These are phyloP conservation scores for Zenarchopterus dispar DNA, from an alignment of 2,797 vertebrate genomes.

Conservation along the genomic window DNA sequence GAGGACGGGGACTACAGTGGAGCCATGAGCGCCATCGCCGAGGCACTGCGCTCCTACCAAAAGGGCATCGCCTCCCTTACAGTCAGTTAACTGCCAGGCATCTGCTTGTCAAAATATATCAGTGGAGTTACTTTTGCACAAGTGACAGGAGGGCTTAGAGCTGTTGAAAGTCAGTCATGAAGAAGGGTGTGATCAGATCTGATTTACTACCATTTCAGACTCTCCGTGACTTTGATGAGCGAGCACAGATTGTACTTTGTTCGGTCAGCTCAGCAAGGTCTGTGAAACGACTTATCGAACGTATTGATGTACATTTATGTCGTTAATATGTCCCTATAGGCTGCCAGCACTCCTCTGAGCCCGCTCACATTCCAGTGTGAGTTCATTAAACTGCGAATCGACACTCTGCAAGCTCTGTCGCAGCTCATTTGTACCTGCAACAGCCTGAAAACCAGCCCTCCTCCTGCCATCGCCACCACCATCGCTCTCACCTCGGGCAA, in stretches of 20 bases:
- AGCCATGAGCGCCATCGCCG: constrained; percentile 91
- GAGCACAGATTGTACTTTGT: constrained; percentile 20
- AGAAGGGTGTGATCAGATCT: too few relatives aligned
- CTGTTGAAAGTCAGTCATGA: constrained; percentile 1
- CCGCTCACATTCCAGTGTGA: constrained; percentile 97
- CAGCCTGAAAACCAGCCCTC: constrained; percentile 97
- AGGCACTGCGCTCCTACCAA: constrained; percentile 94
- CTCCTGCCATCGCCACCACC: constrained; percentile 95
- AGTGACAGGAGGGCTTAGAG: constrained; percentile 10
- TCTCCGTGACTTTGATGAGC: too few relatives aligned
- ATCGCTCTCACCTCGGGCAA: constrained; percentile 92
- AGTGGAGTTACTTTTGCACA: constrained; percentile 1
- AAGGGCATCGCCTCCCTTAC: constrained; percentile 97
- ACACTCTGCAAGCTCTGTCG: constrained; percentile 95
- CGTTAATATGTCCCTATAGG: constrained; percentile 78
- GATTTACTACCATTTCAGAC: too few relatives aligned
- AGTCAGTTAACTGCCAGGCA: constrained; percentile 78
- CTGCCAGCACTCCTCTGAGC: constrained; percentile 95
- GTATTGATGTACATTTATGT: constrained; percentile 28
- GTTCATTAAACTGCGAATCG: constrained; percentile 97
- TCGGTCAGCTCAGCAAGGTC: constrained; percentile 9
- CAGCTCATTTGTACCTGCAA: constrained; percentile 98
- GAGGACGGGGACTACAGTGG: constrained; percentile 90
- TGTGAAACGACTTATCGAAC: background rate
- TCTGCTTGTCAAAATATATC: constrained; percentile 41